phyloP scores from a whole-genome alignment of 2,113 vertebrate species.

The Connochaetes taurinus region DNA sequence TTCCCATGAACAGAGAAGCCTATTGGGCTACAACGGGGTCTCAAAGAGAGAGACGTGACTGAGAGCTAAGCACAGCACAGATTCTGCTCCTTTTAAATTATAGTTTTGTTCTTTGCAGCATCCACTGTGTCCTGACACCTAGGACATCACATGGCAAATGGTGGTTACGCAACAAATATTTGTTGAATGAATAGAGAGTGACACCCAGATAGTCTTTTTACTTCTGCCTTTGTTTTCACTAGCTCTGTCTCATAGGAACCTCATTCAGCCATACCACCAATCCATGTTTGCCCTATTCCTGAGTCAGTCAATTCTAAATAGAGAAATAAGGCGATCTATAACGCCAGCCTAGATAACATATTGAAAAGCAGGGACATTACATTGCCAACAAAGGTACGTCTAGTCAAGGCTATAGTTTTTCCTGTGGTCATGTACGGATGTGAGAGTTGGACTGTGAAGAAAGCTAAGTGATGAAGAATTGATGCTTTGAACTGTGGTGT shows the following conservation, averaged over 20 bases:
- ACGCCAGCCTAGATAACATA: no score
- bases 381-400: no score
- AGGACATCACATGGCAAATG: background rate
- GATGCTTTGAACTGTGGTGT: no score
- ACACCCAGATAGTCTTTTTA: background rate
- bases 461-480: rapidly evolving
- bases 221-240: background rate
- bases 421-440: no score
- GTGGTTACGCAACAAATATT: background rate
- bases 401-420: no score
- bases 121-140: background rate
- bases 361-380: no score
- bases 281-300: background rate
- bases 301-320: background rate
- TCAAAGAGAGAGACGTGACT: background rate
- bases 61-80: background rate
- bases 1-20: background rate
- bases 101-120: background rate
- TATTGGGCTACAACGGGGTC: background rate
- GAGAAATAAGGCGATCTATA: background rate
- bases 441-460: no score
- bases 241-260: background rate
- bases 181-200: background rate
- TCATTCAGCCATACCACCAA: background rate
- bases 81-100: background rate